Evolutionary conservation across 2,113 vertebrate genomes (phyloP), one percentile per base, ranked within the genome.

Genomic region (Aptenodytes forsteri): DNA sequence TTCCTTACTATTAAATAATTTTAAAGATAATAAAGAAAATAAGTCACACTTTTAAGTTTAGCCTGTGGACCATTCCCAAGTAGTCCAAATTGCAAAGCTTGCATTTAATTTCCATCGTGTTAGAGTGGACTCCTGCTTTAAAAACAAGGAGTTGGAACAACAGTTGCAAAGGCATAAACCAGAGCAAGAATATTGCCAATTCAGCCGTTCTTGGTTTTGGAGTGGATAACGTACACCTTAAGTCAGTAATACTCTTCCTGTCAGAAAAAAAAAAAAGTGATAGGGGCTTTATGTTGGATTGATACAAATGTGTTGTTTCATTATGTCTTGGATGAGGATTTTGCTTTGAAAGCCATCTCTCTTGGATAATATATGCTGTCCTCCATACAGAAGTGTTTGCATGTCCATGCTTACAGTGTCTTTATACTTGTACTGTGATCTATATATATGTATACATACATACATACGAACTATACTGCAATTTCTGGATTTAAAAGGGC

Each of bases 231-330:
- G 65, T 91, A 40, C 84, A 67, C 76, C 88, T 67, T 50, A 84
- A 89, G 83, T 92, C 91, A 92, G 85, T 96, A 96, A 94, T 93
- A 76, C 52, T 82, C 92, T 61, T 89, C 49, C 64, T 83, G 86
- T 94, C 90, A 61, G 32, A 5, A 21, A 34, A 46, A n/a, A 27
- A 44, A 62, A 26, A 83, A n/a, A 79, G 38, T 34, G 10, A 8
- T 32, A 27, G 34, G 80, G 61, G 27, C 62, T 62, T 38, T 87
- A 47, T 72, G 46, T 83, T 84, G 38, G 34, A 94, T 26, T 38
- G 38, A 71, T 95, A 93, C 62, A 95, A 97, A 79, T 54, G 80
- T 75, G 84, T 44, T 87, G 44, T 56, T 89, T 89, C 66, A 69
- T 91, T 92, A 81, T 94, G 67, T 97, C 89, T 93, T 89, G 78